Evolutionary conservation across 2,797 vertebrate genomes (phyloP).

Genomic region (Poeciliopsis infans): DNA sequence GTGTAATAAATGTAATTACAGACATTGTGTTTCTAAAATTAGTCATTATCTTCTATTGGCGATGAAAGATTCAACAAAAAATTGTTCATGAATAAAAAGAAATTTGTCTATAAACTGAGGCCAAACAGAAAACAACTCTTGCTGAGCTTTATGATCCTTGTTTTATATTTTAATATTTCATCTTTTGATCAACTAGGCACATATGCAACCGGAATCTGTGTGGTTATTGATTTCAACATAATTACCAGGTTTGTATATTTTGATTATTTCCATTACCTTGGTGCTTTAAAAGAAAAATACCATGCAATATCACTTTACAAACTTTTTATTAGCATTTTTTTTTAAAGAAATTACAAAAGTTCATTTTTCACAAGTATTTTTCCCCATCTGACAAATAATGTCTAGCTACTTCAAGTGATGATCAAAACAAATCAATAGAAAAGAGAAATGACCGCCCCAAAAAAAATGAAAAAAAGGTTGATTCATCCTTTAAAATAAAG

Average conservation of each 20-base stretch:
- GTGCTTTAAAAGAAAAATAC: not conserved
- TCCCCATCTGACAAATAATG: slow-evolving; percentile 35
- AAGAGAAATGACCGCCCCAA: not conserved
- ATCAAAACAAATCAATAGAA: slow-evolving; percentile 29
- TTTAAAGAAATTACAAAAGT: not conserved
- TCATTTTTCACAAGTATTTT: slow-evolving; percentile 45
- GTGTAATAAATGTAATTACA: not conserved
- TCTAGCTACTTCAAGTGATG: slow-evolving; percentile 55
- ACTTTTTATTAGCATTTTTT: not conserved
- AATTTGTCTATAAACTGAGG: not conserved
- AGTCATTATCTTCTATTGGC: not conserved
- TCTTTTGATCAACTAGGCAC: not conserved
- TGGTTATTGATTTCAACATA: not conserved
- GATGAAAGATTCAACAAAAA: not conserved
- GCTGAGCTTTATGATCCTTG: not conserved
- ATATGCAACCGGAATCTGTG: not conserved
- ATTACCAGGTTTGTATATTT: not conserved
- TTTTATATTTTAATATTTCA: not conserved
- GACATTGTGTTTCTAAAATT: not conserved
- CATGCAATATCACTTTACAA: not conserved
- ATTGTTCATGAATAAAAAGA: not conserved
- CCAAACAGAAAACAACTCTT: not conserved
- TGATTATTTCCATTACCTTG: not conserved
- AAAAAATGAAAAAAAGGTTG: not conserved
- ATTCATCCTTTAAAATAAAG: not conserved